Percentiles rank a stretch among this genome's conserved stretches.
Conservation (phyloP, 2,113 vertebrate species). For the Urocolius indicus region DNA sequence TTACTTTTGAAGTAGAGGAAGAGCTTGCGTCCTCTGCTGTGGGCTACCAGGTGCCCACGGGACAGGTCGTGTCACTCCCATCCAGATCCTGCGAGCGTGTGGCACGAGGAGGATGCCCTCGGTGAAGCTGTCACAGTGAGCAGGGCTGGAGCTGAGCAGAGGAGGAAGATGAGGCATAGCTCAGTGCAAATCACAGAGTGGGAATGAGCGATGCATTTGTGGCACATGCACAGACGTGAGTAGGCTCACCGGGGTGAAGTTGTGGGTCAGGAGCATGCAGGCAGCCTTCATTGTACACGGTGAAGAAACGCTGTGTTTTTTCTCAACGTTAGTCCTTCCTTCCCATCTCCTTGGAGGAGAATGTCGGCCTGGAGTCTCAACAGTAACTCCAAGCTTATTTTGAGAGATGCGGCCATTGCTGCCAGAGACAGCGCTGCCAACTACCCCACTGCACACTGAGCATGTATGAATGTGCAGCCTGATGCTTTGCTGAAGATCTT, state of each 20-base stretch:
- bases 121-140: background rate
- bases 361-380: background rate
- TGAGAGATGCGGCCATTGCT: background rate
- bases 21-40: background rate
- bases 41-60: background rate
- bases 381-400: fast-evolving
- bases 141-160: background rate
- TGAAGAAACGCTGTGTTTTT: background rate
- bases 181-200: background rate
- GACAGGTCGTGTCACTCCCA: background rate
- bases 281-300: fast-evolving
- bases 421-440: background rate
- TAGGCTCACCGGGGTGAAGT: fast-evolving
- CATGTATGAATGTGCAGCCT: background rate
- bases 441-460: background rate
- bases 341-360: background rate
- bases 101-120: fast-evolving
- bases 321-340: background rate
- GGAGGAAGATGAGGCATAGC: background rate
- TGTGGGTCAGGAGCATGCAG: fast-evolving
- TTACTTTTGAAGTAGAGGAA: background rate
- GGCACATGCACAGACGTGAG: fast-evolving
- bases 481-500: background rate
- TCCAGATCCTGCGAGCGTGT: background rate
- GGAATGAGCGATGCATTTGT: fast-evolving